Evolutionary conservation across 23 tunicate species (phyloP), one percentile per base, ranked within the genome.

Genomic region (Aplidium turbinatum): DNA sequence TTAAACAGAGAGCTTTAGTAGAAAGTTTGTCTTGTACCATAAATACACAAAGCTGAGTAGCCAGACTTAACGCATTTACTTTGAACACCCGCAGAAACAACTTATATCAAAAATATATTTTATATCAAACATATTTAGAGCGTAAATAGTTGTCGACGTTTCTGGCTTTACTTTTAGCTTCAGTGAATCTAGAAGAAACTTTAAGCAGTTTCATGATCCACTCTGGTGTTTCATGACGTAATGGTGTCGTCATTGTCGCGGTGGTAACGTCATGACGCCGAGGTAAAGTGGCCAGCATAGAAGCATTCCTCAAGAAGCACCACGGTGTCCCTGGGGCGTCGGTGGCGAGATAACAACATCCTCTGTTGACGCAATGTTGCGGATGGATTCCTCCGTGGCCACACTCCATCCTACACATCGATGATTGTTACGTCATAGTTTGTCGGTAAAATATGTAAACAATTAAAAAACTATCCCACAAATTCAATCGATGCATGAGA

Each of bases 351-450:
- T 45, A 81, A 38, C 87, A 81, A 33, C 87, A 81, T 39, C 72
- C 87, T 24, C 34, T 32, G 25, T 72, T 35, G 3, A 21, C 30
- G 35, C 87, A 81, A 21, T 71, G 54, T 16, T 35, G 2, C 3
- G 31, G 35, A 0, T 63, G 36, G 5, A 81, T 81, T 42, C 79
- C 79, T 4, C 48, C 38, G 50, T 30, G 72, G 30, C 87, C 87
- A 33, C 87, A 81, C 21, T 81, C 79, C 32, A 47, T 72, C 26
- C 87, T 81, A n/a, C n/a, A n/a, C n/a, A n/a, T n/a, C n/a, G n/a
- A n/a, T n/a, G n/a, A n/a, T n/a, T n/a, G 69, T 42, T 7, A 56
- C 9, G 25, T 13, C 7, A 56, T n/a, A n/a, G n/a, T n/a, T n/a
- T n/a, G n/a, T n/a, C n/a, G n/a, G n/a, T n/a, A n/a, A n/a, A n/a